phyloP scores from a whole-genome alignment of 1,140 invertebrate genomes.

The Papilio machaon region DNA sequence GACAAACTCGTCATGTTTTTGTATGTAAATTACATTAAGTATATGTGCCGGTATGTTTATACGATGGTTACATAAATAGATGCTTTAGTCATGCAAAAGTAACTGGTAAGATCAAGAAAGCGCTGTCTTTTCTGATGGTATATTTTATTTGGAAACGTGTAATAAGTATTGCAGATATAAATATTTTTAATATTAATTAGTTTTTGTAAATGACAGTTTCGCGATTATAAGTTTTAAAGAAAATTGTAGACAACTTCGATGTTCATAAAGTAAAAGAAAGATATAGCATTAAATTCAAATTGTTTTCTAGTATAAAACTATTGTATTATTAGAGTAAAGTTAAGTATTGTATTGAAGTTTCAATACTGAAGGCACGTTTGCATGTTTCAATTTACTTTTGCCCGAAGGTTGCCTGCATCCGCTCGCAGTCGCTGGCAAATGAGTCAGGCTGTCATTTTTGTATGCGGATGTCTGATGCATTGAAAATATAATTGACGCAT shows the following conservation, averaged over 20 bases:
- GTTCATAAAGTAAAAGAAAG: neutral
- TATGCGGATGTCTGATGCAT: constrained; percentile 29
- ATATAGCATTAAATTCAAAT: neutral
- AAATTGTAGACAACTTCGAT: neutral
- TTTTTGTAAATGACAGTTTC: too few relatives aligned
- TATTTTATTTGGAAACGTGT: neutral
- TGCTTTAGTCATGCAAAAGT: constrained; percentile 25
- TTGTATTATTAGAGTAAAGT: neutral
- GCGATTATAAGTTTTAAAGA: too few relatives aligned
- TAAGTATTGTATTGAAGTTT: neutral
- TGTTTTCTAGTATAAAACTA: neutral
- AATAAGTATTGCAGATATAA: neutral
- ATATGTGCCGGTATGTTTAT: constrained; percentile 31
- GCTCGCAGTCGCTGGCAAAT: constrained; percentile 42
- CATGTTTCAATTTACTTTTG: constrained; percentile 29
- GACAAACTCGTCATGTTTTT: constrained; percentile 50
- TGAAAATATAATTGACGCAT: constrained; percentile 14
- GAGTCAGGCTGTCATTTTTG: constrained; percentile 41
- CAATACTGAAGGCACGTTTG: constrained; percentile 25
- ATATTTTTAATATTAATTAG: neutral
- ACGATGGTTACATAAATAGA: constrained; percentile 24
- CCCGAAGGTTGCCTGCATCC: constrained; percentile 42
- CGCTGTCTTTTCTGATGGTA: neutral
- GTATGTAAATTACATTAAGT: constrained; percentile 54
- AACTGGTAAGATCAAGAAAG: neutral